A percentile compares a stretch with the other conserved stretches of the same genome.
Conservation (phyloP, 2,888 invertebrate genomes). For the Polymixis flavicincta region DNA sequence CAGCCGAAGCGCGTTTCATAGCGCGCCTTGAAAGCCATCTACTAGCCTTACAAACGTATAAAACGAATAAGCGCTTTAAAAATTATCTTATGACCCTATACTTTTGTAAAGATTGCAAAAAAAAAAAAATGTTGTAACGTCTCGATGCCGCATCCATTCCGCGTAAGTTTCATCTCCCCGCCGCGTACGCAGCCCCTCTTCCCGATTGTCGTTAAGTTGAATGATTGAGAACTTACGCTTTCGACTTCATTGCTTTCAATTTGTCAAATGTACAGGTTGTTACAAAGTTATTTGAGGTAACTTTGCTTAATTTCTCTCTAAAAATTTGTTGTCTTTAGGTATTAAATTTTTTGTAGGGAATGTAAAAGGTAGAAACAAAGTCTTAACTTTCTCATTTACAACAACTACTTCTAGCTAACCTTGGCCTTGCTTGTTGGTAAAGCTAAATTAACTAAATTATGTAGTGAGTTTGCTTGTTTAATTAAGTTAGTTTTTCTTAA, state of each 20-base stretch:
- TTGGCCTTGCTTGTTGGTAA: slow-evolving; percentile 34
- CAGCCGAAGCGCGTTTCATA: no score
- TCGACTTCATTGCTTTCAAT: slow-evolving; percentile 90
- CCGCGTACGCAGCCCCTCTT: slow-evolving; percentile 75
- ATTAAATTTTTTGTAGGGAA: background rate
- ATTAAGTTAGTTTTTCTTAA: slow-evolving; percentile 27
- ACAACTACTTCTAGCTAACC: slow-evolving; percentile 21
- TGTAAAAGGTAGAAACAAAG: background rate
- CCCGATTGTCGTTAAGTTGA: slow-evolving; percentile 88
- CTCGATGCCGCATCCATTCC: slow-evolving; percentile 67
- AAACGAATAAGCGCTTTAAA: background rate
- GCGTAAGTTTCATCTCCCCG: slow-evolving; percentile 33
- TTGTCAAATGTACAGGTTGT: slow-evolving; percentile 80
- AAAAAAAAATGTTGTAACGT: no score
- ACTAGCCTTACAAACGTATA: background rate
- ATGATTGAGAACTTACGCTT: slow-evolving; percentile 90
- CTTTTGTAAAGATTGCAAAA: no score
- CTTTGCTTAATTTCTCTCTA: background rate
- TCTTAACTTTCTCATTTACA: slow-evolving; percentile 26
- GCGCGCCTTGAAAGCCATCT: no score
- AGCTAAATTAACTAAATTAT: slow-evolving; percentile 37
- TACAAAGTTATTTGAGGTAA: slow-evolving; percentile 22
- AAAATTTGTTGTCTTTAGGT: background rate
- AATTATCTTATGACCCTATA: background rate
- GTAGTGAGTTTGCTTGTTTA: slow-evolving; percentile 23